Base-by-base conservation (phyloP, 2,888 invertebrate species). In the Celastrina argiolus region DNA sequence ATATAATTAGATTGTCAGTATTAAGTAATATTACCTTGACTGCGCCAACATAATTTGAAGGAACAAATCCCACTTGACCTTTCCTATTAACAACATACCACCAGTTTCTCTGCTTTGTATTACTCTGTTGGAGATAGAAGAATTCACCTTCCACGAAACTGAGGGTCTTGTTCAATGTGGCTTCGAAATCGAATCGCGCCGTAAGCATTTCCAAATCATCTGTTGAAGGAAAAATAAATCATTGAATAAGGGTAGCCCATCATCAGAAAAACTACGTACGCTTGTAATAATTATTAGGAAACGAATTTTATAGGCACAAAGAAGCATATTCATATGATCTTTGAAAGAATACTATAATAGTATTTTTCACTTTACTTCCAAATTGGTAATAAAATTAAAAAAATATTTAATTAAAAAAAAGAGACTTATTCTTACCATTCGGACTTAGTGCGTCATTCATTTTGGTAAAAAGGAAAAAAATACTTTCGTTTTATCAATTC, bases 71-170 rank as follows among this genome's bases (percentile, higher is more conserved):
- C 73, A 96, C 93, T 83, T 96, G 95, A 75, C 96, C 97, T 80
- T 93, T 94, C 81, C 93, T 94, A 87, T 96, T 96, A 74, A 96
- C 94, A 63, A 97, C 96, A 91, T 96, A 96, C 96, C 96, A 97
- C 97, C 96, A 97, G 81, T 97, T 96, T 71, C 94, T 92, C 81
- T 96, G 95, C 77, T 96, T 96, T 3, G 94, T 94, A 71, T 94
- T 95, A 26, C 93, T 94, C 80, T 96, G 96, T 77, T 96, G 94
- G 22, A 97, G 88, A 75, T 95, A 94, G 81, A 97, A 97, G 81
- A 94, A 94, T 81, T 97, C 96, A 70, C 96, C 95, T 78, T 94
- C 95, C 72, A 92, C 92, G 84, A 97, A 97, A 80, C 95, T 96
- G 69, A 97, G 88, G 7, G 97, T 96, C 87, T 96, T 96, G 14